Evolutionary conservation across 2,113 vertebrate genomes (phyloP).

Genomic region (Climacteris rufus): DNA sequence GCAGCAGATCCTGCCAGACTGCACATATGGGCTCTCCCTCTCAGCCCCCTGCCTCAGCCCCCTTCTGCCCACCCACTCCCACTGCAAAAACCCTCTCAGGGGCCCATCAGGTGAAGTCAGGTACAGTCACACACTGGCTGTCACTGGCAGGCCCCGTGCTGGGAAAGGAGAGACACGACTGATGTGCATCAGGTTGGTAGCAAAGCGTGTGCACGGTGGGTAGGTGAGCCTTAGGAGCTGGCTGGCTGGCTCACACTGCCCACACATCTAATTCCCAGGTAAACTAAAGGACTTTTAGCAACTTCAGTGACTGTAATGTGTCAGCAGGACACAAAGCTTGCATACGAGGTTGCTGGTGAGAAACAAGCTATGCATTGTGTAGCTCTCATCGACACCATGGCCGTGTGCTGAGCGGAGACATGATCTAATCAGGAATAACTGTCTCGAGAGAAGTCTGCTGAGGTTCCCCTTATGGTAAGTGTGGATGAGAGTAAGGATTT

Average conservation of each 20-base stretch:
- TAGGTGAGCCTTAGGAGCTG: background rate
- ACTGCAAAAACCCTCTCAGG: fast-evolving
- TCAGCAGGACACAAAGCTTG: background rate
- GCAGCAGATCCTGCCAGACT: background rate
- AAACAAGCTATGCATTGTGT: background rate
- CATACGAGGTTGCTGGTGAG: background rate
- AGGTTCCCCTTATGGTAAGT: background rate
- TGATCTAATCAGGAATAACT: background rate
- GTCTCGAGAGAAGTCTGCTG: background rate
- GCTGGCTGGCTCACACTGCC: background rate
- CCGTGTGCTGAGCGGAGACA: background rate
- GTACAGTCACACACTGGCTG: background rate
- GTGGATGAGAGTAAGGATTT: background rate
- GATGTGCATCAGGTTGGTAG: fast-evolving
- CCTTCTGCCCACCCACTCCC: background rate
- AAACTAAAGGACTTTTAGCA: background rate
- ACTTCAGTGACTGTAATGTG: background rate
- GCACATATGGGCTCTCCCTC: background rate
- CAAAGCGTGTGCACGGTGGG: fast-evolving
- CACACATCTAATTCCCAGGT: background rate
- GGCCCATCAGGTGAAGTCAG: background rate
- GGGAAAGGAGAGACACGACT: background rate
- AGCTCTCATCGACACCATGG: background rate
- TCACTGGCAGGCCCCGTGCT: fast-evolving
- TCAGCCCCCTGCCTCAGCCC: background rate